A percentile compares a stretch with the other conserved stretches of the same genome.
Conservation (phyloP, 1,140 invertebrate species). For the Drosophila parabipectinata region DNA sequence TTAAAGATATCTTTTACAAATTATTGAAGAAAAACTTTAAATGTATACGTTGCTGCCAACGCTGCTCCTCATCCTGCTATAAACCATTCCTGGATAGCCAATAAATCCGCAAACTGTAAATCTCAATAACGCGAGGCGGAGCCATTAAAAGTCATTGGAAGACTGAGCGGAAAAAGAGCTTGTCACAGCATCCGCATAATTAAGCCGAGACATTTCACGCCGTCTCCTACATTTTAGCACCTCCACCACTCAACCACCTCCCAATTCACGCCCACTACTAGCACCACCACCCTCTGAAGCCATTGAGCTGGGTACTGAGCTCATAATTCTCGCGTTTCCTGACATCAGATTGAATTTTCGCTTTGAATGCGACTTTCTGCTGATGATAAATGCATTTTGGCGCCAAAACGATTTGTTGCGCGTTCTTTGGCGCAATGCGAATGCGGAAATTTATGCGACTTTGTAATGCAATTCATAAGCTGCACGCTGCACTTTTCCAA, state of each 20-base stretch:
- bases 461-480: conserved; percentile 80
- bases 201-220: conserved; percentile 37
- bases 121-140: conserved; percentile 43
- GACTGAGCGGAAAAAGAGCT: conserved; percentile 48
- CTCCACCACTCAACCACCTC: background rate
- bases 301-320: conserved; percentile 27
- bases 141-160: conserved; percentile 51
- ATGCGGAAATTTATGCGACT: conserved; percentile 66
- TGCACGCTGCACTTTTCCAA: conserved; percentile 34
- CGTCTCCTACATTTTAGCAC: conserved; percentile 6
- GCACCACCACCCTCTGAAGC: background rate
- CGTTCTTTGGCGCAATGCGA: conserved; percentile 60
- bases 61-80: conserved; percentile 10
- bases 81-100: conserved; percentile 38
- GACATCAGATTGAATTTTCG: conserved; percentile 69
- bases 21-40: background rate
- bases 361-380: conserved; percentile 57
- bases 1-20: background rate
- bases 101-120: conserved; percentile 48
- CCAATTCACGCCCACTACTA: background rate
- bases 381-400: conserved; percentile 66
- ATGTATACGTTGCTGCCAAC: background rate
- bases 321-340: conserved; percentile 68
- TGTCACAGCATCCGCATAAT: conserved; percentile 52
- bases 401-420: conserved; percentile 73